These are phyloP conservation scores for Lagorchestes hirsutus DNA, from an alignment of 2,797 vertebrate genomes.

Conservation along the genomic window DNA sequence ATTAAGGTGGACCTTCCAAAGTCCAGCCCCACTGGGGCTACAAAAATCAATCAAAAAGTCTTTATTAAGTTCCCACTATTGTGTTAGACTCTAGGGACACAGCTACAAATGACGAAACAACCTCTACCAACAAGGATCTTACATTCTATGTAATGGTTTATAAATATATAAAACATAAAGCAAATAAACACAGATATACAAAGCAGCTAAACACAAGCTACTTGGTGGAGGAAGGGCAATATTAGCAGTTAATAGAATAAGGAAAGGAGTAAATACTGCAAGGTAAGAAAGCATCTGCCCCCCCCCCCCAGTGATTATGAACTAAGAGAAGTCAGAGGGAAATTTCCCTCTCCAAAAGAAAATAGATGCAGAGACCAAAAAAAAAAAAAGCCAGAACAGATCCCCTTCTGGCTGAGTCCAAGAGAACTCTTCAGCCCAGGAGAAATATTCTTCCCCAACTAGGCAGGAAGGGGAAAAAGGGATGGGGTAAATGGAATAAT, in stretches of 20 bases:
- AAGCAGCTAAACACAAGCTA: background rate
- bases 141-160: background rate
- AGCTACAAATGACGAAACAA: background rate
- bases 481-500: background rate
- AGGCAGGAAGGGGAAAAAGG: background rate
- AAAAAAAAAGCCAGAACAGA: background rate
- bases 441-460: background rate
- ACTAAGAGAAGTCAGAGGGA: background rate
- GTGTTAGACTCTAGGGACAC: background rate
- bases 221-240: background rate
- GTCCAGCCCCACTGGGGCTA: background rate
- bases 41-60: background rate
- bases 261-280: background rate
- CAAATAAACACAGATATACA: background rate
- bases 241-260: background rate
- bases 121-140: background rate
- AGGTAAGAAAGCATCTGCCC: background rate
- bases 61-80: background rate
- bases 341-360: background rate
- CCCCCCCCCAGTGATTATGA: background rate
- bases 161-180: background rate
- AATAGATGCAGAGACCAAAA: background rate
- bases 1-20: background rate
- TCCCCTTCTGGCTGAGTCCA: background rate
- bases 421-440: background rate